A percentile compares a stretch with the other conserved stretches of the same genome.
Evolutionary conservation across 1,140 invertebrate genomes (phyloP).

Genomic region (Hylyphantes graminicola): DNA sequence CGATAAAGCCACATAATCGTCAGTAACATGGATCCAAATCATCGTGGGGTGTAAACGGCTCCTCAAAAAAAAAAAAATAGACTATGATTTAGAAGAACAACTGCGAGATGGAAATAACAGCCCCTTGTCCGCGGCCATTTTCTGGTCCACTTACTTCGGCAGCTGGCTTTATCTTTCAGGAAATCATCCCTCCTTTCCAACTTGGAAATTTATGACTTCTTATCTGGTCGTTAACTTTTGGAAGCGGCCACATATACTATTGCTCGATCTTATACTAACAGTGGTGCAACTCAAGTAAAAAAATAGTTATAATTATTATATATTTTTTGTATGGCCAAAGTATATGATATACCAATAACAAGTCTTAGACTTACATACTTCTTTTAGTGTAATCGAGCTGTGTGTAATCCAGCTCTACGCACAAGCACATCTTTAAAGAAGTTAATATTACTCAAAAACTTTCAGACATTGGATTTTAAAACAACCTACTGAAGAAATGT

Average conservation of each 20-base stretch:
- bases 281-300: no score
- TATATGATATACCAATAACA: no score
- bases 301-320: no score
- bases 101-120: constrained; percentile 27
- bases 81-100: constrained; percentile 48
- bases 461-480: no score
- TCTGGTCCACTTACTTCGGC: constrained; percentile 35
- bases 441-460: no score
- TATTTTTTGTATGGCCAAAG: no score
- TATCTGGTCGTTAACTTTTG: constrained; percentile 50
- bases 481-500: no score
- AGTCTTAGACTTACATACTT: no score
- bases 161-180: constrained; percentile 39
- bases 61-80: constrained; percentile 16
- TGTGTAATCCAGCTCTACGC: no score
- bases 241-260: constrained; percentile 8
- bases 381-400: no score
- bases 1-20: constrained; percentile 28
- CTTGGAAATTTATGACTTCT: constrained; percentile 50
- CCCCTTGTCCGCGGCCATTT: constrained; percentile 45
- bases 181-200: constrained; percentile 32
- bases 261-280: no score
- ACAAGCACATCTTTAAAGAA: no score
- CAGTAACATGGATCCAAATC: constrained; percentile 1
- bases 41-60: constrained; percentile 27